Percentiles rank a stretch among this genome's conserved stretches.
phyloP scores from a whole-genome alignment of 1,140 invertebrate genomes.

The Ylistrum balloti region DNA sequence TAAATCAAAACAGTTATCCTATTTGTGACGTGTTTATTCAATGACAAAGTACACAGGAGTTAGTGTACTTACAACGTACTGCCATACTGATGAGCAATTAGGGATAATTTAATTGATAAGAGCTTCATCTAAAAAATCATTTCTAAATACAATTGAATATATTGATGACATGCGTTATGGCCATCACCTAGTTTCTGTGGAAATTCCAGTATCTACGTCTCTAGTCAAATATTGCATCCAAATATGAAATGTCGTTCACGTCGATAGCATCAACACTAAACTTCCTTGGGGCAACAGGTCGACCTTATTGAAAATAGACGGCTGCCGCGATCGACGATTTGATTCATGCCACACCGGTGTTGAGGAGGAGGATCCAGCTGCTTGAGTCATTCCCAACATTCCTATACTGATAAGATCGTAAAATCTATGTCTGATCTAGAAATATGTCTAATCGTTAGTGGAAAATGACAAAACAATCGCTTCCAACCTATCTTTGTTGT shows the following conservation, averaged over 20 bases:
- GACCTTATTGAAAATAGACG: not conserved
- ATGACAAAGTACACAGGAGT: too few species aligned
- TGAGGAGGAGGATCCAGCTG: not conserved
- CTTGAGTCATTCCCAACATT: not conserved
- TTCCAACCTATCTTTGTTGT: conserved; percentile 15
- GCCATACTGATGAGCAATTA: too few species aligned
- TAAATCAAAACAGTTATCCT: too few species aligned
- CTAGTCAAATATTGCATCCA: not conserved
- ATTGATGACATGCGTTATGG: too few species aligned
- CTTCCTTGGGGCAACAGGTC: not conserved
- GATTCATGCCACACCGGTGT: not conserved
- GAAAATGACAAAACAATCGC: not conserved
- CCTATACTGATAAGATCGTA: not conserved
- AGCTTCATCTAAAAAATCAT: too few species aligned
- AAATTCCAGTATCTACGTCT: not conserved
- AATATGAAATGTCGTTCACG: not conserved
- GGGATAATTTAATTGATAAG: too few species aligned
- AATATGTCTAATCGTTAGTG: conserved; percentile 27
- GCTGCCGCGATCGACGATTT: not conserved
- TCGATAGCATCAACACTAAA: not conserved
- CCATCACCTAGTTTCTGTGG: too few species aligned
- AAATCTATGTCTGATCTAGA: conserved; percentile 12
- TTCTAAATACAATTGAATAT: too few species aligned
- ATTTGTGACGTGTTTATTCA: too few species aligned
- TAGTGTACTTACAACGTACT: too few species aligned